Evolutionary conservation across 2,797 vertebrate species (phyloP), one percentile per base, ranked within the genome.

Genomic region (Molossus molossus): DNA sequence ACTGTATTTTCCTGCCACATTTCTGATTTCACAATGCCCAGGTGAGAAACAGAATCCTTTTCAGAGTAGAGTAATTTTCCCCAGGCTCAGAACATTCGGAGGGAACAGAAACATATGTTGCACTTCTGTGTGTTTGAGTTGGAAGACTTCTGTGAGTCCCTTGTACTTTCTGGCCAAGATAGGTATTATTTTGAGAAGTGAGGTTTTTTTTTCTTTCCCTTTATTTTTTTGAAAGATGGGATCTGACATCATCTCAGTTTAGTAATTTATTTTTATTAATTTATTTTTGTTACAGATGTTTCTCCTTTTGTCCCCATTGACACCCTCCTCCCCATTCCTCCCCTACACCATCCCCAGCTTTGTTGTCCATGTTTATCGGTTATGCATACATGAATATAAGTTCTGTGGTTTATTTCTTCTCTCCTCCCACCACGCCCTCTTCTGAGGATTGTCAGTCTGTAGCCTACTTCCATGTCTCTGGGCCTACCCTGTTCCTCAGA

Each of bases 21-120:
- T 82, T 91, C 53, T 83, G 25, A 89, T 87, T 89, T 96, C 37
- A 70, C 21, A 84, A 25, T 84, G 33, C 58, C 50, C 7, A 20
- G 77, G 29, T 57, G 27, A 92, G 75, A 75, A 92, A 70, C 23
- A 90, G 58, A 91, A 90, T 69, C n/a, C 53, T 53, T 75, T 70
- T 65, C 48, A 64, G 64, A 91, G 17, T 27, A 84, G 21, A 77
- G 58, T 9, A 50, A 60, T 94, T 93, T 75, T 5, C 25, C 64
- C 25, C 27, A 76, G 62, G 40, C 53, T 88, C 64, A 55, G 76
- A 76, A 65, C n/a, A 70, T 25, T 40, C 10, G 58, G 40, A 92
- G 2, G 29, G 8, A 6, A 33, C 21, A 87, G 60, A 92, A 82
- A 48, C 80, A 84, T 23, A 87, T 14, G 40, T 10, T 90, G 25